phyloP scores from a whole-genome alignment of 1,140 invertebrate species.

The Ericerus pela region DNA sequence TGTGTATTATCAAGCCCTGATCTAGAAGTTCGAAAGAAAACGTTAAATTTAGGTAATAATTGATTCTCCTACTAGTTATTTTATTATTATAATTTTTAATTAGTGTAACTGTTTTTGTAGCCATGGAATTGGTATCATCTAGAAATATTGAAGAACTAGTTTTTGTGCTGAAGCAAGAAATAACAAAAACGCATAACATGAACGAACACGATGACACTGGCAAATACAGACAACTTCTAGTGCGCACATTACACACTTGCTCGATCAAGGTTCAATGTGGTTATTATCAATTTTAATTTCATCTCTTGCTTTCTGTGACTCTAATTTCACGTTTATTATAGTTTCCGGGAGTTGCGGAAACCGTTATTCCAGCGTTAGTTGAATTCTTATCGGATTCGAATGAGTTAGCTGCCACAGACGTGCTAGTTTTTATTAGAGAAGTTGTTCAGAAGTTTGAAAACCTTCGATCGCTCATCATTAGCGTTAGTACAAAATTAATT shows the following conservation, averaged over 20 bases:
- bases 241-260: constrained; percentile 85
- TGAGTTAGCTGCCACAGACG: constrained; percentile 85
- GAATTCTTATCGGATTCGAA: constrained; percentile 92
- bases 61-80: neutral
- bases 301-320: neutral
- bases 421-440: constrained; percentile 86
- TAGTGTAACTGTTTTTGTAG: constrained; percentile 30
- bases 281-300: constrained; percentile 2
- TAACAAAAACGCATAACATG: constrained; percentile 75
- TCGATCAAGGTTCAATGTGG: constrained; percentile 56
- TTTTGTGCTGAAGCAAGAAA: constrained; percentile 83
- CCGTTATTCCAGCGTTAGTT: constrained; percentile 85
- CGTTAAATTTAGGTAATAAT: constrained; percentile 48
- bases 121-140: constrained; percentile 83
- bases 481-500: constrained; percentile 33
- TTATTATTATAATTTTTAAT: neutral
- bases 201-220: constrained; percentile 86
- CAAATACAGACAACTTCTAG: constrained; percentile 88
- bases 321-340: constrained; percentile 25
- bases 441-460: constrained; percentile 84
- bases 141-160: constrained; percentile 95
- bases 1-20: constrained; percentile 85
- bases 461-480: constrained; percentile 62
- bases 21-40: constrained; percentile 84
- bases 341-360: constrained; percentile 91